These are phyloP conservation scores for Coturnix japonica DNA, from an alignment of 2,113 vertebrate genomes.

Conservation along the genomic window DNA sequence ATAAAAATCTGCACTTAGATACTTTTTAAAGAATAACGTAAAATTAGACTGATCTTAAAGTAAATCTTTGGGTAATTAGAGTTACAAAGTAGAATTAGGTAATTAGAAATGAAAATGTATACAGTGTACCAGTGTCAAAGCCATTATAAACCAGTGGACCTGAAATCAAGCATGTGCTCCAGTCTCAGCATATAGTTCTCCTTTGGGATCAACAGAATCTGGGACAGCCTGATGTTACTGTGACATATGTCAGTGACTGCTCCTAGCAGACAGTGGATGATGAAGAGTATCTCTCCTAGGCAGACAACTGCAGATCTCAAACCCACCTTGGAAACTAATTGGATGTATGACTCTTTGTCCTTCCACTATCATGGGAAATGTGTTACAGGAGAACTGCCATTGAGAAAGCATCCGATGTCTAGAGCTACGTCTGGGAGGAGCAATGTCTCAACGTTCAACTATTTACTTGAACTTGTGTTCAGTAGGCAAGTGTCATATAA, in stretches of 20 bases:
- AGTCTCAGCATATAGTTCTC: not conserved
- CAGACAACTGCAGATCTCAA: not conserved
- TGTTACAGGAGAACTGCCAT: not conserved
- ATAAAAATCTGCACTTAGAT: not conserved
- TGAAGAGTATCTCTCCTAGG: not conserved
- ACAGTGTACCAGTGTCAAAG: not conserved
- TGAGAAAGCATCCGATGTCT: not conserved
- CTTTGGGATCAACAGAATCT: not conserved
- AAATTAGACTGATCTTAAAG: not conserved
- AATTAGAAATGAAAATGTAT: conserved; percentile 46
- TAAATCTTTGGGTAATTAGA: not conserved
- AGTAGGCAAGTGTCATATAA: not conserved
- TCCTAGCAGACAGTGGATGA: not conserved
- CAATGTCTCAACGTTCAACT: not conserved
- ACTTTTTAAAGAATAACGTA: not conserved
- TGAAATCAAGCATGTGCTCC: not conserved
- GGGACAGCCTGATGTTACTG: not conserved
- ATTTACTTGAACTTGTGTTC: not conserved
- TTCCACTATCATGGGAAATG: not conserved
- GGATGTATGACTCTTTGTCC: not conserved
- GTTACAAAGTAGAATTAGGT: not conserved
- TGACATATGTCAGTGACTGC: not conserved
- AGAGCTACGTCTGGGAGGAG: not conserved
- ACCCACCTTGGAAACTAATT: not conserved
- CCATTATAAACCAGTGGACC: not conserved